Base-by-base conservation (phyloP, 2,888 invertebrate species). In the Acronicta leporina region DNA sequence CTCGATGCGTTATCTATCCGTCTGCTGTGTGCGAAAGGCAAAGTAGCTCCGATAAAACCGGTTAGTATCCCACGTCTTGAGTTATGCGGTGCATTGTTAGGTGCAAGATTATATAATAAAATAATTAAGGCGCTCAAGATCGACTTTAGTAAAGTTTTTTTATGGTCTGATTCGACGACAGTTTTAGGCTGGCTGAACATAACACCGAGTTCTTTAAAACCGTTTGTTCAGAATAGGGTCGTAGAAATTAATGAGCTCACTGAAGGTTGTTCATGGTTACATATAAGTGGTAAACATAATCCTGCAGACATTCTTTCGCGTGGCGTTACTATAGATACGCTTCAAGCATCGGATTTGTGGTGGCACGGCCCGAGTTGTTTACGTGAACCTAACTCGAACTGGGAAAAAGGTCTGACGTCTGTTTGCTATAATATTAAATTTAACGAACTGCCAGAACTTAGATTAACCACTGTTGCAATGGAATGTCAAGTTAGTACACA, bases 241-340 rank as follows among this genome's bases (percentile, higher is more conserved):
- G 44, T 27, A n/a, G 15, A 45, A 44, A 50, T 50, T 8, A 35
- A 57, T 4, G 45, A 49, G 10, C 27, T 49, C 3, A 57, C 50
- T 0, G 44, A n/a, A 5, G 40, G 30, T 11, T 3, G 2, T 9
- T 15, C 14, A 3, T 60, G 54, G 60, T 10, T 38, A 6, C 54
- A 60, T 16, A 35, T 54, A 7, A n/a, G n/a, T n/a, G 43, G 41
- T 33, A 55, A 62, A 44, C 38, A 57, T 8, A 63, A 63, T 8
- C 57, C 52, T 0, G 51, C 52, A 0, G 62, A 63, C 13, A n/a
- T 57, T 20, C 11, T 6, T 56, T 62, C 57, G 14, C 52, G 49
- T 30, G 7, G 7, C 57, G 49, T 20, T 20, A 20, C 20, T 20
- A 20, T 20, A 40, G 40, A 54, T 3, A 10, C 7, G 7, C 44